Base-by-base conservation (phyloP, 1,140 invertebrate genomes). In the Argopecten irradians region DNA sequence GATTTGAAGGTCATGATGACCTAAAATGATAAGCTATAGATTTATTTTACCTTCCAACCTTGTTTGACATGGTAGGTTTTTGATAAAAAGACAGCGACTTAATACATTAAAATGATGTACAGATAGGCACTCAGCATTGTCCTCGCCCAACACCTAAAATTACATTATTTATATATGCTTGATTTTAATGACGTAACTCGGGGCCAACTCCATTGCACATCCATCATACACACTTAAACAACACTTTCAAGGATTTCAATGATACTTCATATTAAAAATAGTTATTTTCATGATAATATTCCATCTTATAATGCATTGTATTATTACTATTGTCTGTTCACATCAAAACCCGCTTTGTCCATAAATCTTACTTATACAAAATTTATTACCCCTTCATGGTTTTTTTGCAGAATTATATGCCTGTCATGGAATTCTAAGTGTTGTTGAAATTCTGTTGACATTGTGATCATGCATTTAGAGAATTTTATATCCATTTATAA, bases 1-100 rank as follows among this genome's bases (percentile, higher is more conserved):
- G 14, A 71, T 71, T 71, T 71, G 55, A 71, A 71, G 55, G 55
- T 71, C 55, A 16, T 71, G 55, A 71, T 71, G 55, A 71, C 55
- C 55, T 71, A n/a, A 71, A 71, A n/a, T 71, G 55, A 71, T 71
- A 71, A 71, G 55, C 55, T 71, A 71, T 71, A 71, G 55, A 71
- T 71, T 71, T 71, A 71, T 71, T 71, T 71, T 71, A 71, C 55
- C 55, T 71, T 71, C 28, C 55, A 71, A 28, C 55, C 22, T 28
- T n/a, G 55, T 71, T 71, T 71, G 55, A 71, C n/a, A 71, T 71
- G n/a, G 22, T 71, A 71, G 55, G 55, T n/a, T 71, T 71, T 71
- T 71, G 55, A 71, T 71, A 71, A 71, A n/a, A 71, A 71, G 55
- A 71, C 55, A 71, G 55, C 5, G 55, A 71, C 55, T 71, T 71